A percentile compares a stretch with the other conserved stretches of the same genome.
phyloP scores from a whole-genome alignment of 1,140 invertebrate genomes.

The Tetramorium simillimum region DNA sequence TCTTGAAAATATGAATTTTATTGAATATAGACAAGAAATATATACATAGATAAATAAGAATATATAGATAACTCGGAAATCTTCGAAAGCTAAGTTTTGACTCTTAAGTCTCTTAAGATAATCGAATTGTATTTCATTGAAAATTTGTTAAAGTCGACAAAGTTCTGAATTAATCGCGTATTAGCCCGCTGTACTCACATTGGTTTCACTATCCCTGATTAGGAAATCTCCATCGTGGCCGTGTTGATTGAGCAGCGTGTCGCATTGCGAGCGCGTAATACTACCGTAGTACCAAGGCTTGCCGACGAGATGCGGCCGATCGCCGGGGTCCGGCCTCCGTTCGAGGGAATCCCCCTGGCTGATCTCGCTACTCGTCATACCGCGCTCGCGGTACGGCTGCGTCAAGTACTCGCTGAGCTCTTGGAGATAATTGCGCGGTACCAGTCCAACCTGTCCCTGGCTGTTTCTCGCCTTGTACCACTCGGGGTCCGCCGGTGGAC shows the following conservation, averaged over 20 bases:
- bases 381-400: conserved; percentile 90
- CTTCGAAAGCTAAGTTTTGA: not conserved
- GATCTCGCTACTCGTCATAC: conserved; percentile 85
- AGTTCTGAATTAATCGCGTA: not conserved
- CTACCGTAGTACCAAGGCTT: conserved; percentile 99
- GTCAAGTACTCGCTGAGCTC: conserved; percentile 95
- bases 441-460: conserved; percentile 95
- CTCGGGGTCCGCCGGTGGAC: conserved; percentile 98
- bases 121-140: not conserved
- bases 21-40: not conserved
- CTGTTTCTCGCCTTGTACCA: conserved; percentile 98
- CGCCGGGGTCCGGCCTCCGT: conserved; percentile 84
- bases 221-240: conserved; percentile 99
- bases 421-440: conserved; percentile 98
- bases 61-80: not conserved
- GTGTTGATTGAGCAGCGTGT: conserved; percentile 96
- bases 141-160: not conserved
- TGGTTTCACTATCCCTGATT: conserved; percentile 99
- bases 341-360: conserved; percentile 84
- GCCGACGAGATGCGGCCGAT: conserved; percentile 90
- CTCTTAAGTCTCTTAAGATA: not conserved
- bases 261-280: conserved; percentile 97
- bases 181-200: conserved; percentile 90
- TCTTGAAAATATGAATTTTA: not conserved
- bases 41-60: not conserved